Percentiles rank a stretch among this genome's conserved stretches.
These are phyloP conservation scores for Enteromius unitaeniatus DNA, from an alignment of 2,797 vertebrate species.

Conservation along the genomic window DNA sequence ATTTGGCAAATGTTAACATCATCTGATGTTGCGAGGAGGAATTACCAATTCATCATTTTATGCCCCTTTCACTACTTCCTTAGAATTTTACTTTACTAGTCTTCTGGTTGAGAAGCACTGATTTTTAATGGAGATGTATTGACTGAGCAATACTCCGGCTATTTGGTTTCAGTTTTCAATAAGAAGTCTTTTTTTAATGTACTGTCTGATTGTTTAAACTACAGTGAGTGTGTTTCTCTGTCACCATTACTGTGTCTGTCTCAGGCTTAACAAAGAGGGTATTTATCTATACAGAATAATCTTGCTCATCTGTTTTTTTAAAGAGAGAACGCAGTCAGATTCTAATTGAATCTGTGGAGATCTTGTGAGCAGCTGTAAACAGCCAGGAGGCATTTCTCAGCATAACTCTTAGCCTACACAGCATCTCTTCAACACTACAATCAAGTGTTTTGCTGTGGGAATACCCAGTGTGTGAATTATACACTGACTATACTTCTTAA, in stretches of 20 bases:
- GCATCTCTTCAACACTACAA: constrained; percentile 57
- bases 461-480: background rate
- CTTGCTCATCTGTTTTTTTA: constrained; percentile 55
- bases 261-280: constrained; percentile 12
- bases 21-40: background rate
- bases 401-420: constrained; percentile 44
- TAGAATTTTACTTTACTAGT: background rate
- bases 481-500: background rate
- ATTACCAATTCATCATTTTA: background rate
- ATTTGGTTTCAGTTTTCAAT: background rate
- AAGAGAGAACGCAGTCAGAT: constrained; percentile 49
- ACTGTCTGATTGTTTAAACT: background rate
- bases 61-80: background rate
- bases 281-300: constrained; percentile 16
- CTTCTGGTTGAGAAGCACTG: background rate
- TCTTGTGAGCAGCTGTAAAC: constrained; percentile 70
- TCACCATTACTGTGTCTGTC: background rate
- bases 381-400: constrained; percentile 60
- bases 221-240: constrained; percentile 11
- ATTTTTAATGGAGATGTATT: background rate
- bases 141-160: background rate
- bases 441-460: constrained; percentile 56
- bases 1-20: background rate
- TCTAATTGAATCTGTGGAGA: constrained; percentile 58
- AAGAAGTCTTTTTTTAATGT: constrained; percentile 1